These are phyloP conservation scores for Caenorhabditis virilis DNA, from an alignment of 2,888 invertebrate species.

Conservation along the genomic window DNA sequence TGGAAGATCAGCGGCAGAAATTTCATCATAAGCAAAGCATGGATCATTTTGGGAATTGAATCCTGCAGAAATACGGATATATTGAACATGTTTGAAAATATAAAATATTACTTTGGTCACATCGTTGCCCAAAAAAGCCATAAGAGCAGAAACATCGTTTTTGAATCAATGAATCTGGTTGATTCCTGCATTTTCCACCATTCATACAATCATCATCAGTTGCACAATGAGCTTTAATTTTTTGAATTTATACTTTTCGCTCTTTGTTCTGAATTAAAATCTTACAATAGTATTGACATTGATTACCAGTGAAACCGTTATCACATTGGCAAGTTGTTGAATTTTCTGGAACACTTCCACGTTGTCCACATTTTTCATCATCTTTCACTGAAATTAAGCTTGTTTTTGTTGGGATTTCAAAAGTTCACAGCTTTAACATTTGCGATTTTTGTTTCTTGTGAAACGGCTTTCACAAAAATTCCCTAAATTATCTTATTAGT, in stretches of 20 bases:
- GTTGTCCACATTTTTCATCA: conserved; percentile 81
- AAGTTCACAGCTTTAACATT: no score
- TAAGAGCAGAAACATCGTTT: conserved; percentile 61
- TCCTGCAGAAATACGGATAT: conserved; percentile 15
- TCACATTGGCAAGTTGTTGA: conserved; percentile 68
- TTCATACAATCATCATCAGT: conserved; percentile 59
- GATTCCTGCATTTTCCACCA: conserved; percentile 58
- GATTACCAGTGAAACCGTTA: conserved; percentile 78
- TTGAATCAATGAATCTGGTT: conserved; percentile 36
- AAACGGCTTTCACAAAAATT: no score
- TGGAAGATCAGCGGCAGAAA: conserved; percentile 25
- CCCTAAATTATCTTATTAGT: no score
- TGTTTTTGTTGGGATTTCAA: no score
- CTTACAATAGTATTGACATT: conserved; percentile 79
- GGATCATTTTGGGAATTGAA: conserved; percentile 41
- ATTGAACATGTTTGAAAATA: conserved; percentile 3
- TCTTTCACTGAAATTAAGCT: no score
- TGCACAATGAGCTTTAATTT: conserved; percentile 52
- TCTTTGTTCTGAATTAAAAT: background rate
- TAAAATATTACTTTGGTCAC: conserved; percentile 50
- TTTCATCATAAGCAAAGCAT: conserved; percentile 48
- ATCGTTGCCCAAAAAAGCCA: conserved; percentile 62
- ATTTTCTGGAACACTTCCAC: conserved; percentile 73
- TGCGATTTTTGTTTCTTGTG: no score
- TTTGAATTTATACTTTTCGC: background rate